These are phyloP conservation scores for Zosterops lateralis DNA, from an alignment of 2,113 vertebrate species.

Conservation along the genomic window DNA sequence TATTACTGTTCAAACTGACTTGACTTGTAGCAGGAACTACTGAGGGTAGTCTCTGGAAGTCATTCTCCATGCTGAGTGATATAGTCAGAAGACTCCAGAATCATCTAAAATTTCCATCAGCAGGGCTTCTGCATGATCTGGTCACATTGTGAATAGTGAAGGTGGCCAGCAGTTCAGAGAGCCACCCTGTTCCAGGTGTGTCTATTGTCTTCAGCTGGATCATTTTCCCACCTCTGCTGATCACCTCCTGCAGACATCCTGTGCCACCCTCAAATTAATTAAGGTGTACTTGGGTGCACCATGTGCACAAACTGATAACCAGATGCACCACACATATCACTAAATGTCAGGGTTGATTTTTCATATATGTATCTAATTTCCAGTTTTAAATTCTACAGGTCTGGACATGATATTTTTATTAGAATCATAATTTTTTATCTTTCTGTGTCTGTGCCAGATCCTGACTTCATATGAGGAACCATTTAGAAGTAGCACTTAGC, in stretches of 20 bases:
- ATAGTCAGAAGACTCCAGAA: background rate
- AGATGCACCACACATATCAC: background rate
- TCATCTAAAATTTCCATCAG: background rate
- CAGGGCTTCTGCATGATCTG: fast-evolving
- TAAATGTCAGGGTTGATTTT: background rate
- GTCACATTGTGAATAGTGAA: background rate
- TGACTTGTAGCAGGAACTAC: background rate
- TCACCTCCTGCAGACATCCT: background rate
- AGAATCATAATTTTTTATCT: background rate
- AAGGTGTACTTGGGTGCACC: too few relatives aligned
- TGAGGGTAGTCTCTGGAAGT: background rate
- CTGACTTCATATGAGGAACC: background rate
- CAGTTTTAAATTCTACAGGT: background rate
- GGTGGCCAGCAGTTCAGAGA: background rate
- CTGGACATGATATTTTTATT: background rate
- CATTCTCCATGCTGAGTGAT: background rate
- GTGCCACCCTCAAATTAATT: background rate
- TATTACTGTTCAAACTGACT: background rate
- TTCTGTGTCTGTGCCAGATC: background rate
- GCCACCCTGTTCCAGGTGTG: background rate
- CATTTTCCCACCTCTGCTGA: background rate
- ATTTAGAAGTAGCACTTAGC: background rate
- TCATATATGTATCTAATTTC: background rate
- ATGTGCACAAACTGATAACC: background rate
- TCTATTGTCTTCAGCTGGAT: background rate